Conservation (phyloP, 2,113 vertebrate species). For the Egretta garzetta region DNA sequence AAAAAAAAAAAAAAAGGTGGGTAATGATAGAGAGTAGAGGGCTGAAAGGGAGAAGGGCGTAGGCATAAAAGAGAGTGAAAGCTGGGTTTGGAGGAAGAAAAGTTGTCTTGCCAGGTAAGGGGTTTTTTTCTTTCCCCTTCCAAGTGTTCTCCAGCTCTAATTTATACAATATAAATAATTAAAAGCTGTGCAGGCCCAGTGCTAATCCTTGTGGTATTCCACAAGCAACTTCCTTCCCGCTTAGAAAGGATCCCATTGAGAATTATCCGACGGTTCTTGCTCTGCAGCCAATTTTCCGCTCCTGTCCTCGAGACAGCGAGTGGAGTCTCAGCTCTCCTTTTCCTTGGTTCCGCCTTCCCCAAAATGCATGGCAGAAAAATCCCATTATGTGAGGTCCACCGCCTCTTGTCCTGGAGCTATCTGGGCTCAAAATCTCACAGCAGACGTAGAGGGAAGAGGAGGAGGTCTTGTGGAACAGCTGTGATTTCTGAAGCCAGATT, state of each 20-base stretch:
- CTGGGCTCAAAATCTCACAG: background rate
- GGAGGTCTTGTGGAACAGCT: background rate
- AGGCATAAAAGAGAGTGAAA: background rate
- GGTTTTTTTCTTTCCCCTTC: background rate
- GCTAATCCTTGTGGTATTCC: constrained; percentile 61
- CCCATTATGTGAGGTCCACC: background rate
- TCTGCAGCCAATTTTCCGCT: constrained; percentile 28
- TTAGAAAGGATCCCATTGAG: constrained; percentile 47
- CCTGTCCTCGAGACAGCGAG: background rate
- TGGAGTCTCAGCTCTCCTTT: background rate
- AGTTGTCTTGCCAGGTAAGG: background rate
- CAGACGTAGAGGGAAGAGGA: background rate
- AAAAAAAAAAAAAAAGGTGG: background rate
- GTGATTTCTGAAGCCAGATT: background rate
- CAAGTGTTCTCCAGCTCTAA: background rate
- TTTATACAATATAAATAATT: constrained; percentile 54
- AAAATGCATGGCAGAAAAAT: constrained; percentile 4
- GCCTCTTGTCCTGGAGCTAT: background rate
- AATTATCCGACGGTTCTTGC: constrained; percentile 11
- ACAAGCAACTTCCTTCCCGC: constrained; percentile 43
- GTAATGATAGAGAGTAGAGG: background rate
- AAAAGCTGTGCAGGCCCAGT: constrained; percentile 17
- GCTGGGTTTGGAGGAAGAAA: background rate
- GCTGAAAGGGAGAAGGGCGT: background rate
- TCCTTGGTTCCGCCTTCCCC: background rate